Evolutionary conservation across 2,113 vertebrate genomes (phyloP), one percentile per base, ranked within the genome.

Genomic region (Cathartes aura): DNA sequence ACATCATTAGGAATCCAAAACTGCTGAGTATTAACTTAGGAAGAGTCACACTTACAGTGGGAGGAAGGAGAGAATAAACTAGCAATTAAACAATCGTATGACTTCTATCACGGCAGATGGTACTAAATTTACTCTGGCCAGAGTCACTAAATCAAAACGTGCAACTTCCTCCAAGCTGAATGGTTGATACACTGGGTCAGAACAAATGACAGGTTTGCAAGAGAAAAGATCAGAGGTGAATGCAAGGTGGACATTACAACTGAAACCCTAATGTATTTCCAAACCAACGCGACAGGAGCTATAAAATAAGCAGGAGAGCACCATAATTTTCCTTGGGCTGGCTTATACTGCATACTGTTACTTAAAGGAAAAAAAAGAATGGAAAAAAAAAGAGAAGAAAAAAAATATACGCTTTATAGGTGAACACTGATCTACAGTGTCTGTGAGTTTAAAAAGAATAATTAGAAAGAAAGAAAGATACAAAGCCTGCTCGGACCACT

Each of bases 111-210:
- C 34, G 7, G 36, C 72, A 89, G 83, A 82, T 29, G 42, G 30
- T 26, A 93, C 30, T 72, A 53, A 50, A 89, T 82, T 83, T 72
- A 5, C 56, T 64, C 29, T 75, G 66, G 29, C 47, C 60, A 55
- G 34, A 89, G 80, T 82, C 89, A 90, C 82, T 93, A 92, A 90
- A 95, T 95, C 86, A 93, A 87, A 89, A 71, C 29, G 22, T 15
- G 15, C 38, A 72, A 42, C 83, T 82, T 59, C 42, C 64, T 87
- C n/a, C 63, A 75, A 56, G 82, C 22, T 50, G n/a, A 89, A 50
- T 9, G 22, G 32, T 50, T 90, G 86, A 92, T 82, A 52, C 36
- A 22, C 12, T n/a, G 40, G 85, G 82, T 73, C 82, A 89, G 66
- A 76, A 64, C 32, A 88, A 90, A 73, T 26, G 72, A 76, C 47